Conservation (phyloP, 2,888 invertebrate genomes). For the Octodonta nipae region DNA sequence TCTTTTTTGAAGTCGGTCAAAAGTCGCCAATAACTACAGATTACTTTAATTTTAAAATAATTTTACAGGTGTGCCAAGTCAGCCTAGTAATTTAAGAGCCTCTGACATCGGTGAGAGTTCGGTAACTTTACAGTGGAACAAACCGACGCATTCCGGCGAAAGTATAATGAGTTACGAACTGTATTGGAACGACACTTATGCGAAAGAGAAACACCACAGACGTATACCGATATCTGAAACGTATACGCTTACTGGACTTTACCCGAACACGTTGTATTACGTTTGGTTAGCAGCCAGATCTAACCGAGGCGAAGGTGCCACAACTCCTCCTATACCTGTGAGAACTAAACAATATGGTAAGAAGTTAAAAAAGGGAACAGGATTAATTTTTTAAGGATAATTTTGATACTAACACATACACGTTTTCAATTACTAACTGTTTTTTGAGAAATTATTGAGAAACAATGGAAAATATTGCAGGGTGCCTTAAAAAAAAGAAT, state of each 20-base stretch:
- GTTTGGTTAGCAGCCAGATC: conserved; percentile 93
- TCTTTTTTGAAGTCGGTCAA: too few relatives aligned
- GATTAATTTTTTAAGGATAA: too few relatives aligned
- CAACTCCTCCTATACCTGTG: conserved; percentile 85
- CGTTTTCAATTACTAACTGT: conserved; percentile 16
- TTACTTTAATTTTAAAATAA: background rate
- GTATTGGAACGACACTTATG: conserved; percentile 94
- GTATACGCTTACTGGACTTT: conserved; percentile 78
- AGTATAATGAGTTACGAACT: conserved; percentile 90
- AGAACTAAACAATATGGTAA: conserved; percentile 97
- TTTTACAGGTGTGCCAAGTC: conserved; percentile 77
- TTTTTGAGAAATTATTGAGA: conserved; percentile 7
- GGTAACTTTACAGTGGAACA: conserved; percentile 83
- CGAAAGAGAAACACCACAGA: conserved; percentile 75
- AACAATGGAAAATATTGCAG: conserved; percentile 14
- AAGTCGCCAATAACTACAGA: too few relatives aligned
- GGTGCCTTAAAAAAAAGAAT: too few relatives aligned
- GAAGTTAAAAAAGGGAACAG: too few relatives aligned
- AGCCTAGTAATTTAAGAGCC: conserved; percentile 80
- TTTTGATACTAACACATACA: conserved; percentile 15
- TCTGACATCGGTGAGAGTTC: conserved; percentile 80
- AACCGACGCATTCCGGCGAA: conserved; percentile 82
- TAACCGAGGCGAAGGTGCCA: conserved; percentile 86
- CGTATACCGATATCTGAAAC: conserved; percentile 71
- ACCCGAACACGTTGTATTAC: conserved; percentile 92